Base-by-base conservation (phyloP, 2,113 vertebrate species). In the Xiphophorus couchianus region DNA sequence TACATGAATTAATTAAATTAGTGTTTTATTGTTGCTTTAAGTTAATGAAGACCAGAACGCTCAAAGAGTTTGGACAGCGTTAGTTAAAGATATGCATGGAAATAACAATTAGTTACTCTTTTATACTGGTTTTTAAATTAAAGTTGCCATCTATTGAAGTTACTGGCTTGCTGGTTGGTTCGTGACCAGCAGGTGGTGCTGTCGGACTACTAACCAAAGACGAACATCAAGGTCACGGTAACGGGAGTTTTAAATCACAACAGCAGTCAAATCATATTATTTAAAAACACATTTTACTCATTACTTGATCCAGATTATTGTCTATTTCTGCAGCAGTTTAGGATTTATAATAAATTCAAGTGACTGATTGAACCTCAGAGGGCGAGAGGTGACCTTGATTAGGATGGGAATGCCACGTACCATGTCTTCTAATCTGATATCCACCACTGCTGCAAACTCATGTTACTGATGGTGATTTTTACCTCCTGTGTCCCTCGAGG, bases 361-460 rank as follows among this genome's bases (percentile, higher is more conserved):
- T 60, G 10, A 5, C 73, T 77, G 30, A 30, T 3, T 30, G 39
- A 66, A 67, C 7, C 74, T 69, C 65, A 69, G 19, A 14, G 13
- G 39, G 27, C 67, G 68, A 66, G 7, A 31, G 71, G 63, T 84
- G 88, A 90, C 85, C 80, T 85, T 84, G 85, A 90, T 73, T 76
- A 73, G 86, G 84, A 87, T 84, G 65, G 3, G 2, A 83, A 73
- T 54, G 63, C 44, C 33, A 1, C 71, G 54, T 37, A 79, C 63
- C 76, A 83, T 76, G 60, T 60, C 61, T 37, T 64, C 83, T 88
- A 87, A 84, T 90, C 90, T 83, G 83, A 86, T 81, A 10, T 30
- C 67, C 73, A 69, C 35, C 14, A 28, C 76, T 76, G 71, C 69
- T 64, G 27, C 71, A 80, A 74, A 84, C 75, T 51, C 71, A 61